Evolutionary conservation across 2,113 vertebrate genomes (phyloP).

Genomic region (Ceratotherium simum): DNA sequence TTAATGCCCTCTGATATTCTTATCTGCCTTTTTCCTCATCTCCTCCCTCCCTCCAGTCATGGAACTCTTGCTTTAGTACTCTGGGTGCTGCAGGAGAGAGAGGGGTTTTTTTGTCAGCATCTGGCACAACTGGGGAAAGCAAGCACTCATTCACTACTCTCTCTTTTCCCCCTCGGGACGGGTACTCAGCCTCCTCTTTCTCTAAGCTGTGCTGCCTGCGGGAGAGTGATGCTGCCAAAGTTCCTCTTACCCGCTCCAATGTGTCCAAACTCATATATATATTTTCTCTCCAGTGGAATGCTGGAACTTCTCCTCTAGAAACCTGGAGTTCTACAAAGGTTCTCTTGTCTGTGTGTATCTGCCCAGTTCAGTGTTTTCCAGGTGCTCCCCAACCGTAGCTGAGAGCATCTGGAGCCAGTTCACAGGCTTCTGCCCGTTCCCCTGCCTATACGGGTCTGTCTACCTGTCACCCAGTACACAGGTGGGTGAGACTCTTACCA

Average conservation of each 20-base stretch:
- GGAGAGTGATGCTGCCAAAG: not conserved
- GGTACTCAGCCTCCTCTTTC: not conserved
- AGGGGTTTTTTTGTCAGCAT: not conserved
- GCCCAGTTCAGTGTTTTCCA: not conserved
- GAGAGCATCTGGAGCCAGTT: not conserved
- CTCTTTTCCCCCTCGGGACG: not conserved
- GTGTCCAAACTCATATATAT: not conserved
- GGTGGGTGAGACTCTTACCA: not conserved
- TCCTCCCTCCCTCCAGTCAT: not conserved
- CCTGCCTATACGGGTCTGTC: not conserved
- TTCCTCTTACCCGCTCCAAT: not conserved
- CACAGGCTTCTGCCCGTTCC: not conserved
- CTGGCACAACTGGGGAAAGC: not conserved
- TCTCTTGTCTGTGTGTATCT: not conserved
- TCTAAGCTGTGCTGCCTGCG: not conserved
- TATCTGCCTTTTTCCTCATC: not conserved
- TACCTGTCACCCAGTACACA: not conserved
- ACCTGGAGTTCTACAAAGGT: not conserved
- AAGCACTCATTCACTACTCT: not conserved
- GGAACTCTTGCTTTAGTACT: not conserved
- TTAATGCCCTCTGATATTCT: not conserved
- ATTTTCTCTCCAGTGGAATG: not conserved
- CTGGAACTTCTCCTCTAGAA: not conserved
- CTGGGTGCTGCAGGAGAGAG: not conserved
- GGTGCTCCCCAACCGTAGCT: not conserved